phyloP scores from a whole-genome alignment of 2,888 invertebrate genomes.

The Aphodius sticticus region DNA sequence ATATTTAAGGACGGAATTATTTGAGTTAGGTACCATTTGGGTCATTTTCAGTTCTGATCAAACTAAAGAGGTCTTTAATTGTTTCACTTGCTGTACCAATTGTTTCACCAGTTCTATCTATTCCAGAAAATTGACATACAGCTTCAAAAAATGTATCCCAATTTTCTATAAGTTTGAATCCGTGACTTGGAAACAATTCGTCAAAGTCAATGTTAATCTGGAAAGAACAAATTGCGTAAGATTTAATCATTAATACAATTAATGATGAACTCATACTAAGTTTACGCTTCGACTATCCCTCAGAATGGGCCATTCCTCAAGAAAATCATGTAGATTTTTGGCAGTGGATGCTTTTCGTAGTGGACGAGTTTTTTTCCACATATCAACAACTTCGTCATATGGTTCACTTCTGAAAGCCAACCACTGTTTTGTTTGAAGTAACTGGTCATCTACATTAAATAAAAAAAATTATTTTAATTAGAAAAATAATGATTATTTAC shows the following conservation, averaged over 20 bases:
- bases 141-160: not conserved
- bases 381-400: not conserved
- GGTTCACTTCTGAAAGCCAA: not conserved
- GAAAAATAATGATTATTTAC: not conserved
- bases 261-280: not conserved
- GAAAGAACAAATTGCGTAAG: not conserved
- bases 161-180: not conserved
- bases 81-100: not conserved
- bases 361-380: no score
- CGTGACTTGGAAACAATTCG: not conserved
- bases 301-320: not conserved
- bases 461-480: not conserved
- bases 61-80: not conserved
- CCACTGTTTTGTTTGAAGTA: not conserved
- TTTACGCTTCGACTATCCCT: not conserved
- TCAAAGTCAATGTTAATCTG: not conserved
- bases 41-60: not conserved
- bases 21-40: not conserved
- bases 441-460: not conserved
- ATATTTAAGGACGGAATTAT: not conserved
- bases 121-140: no score
- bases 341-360: no score
- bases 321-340: no score
- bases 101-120: not conserved
- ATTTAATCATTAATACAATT: not conserved